These are phyloP conservation scores for Cremastinae sp. DNA, from an alignment of 2,888 invertebrate species.

Conservation along the genomic window DNA sequence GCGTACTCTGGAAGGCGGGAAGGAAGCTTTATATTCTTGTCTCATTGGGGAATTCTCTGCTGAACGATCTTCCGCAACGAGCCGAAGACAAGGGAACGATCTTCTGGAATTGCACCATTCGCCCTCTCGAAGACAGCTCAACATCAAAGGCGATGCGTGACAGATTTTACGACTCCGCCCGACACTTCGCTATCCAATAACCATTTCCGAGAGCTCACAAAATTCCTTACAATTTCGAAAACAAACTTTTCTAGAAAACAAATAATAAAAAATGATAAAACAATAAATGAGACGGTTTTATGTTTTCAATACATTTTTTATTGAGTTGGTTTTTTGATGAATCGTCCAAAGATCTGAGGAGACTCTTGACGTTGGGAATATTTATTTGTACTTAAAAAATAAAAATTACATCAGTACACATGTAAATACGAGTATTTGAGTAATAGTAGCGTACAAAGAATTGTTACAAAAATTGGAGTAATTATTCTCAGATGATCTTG, in stretches of 20 bases:
- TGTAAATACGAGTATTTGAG: not conserved
- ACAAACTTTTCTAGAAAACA: not conserved
- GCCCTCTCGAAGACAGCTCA: not conserved
- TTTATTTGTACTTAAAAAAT: constrained; percentile 5
- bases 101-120: not conserved
- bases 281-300: not conserved
- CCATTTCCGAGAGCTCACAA: not conserved
- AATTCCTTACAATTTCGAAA: not conserved
- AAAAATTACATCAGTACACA: constrained; percentile 1
- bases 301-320: too few relatives aligned
- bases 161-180: too few relatives aligned
- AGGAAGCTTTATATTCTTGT: constrained; percentile 57
- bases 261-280: not conserved
- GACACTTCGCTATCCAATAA: too few relatives aligned
- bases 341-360: too few relatives aligned
- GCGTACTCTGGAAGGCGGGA: constrained; percentile 76
- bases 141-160: not conserved
- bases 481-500: not conserved
- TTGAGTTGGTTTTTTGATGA: too few relatives aligned
- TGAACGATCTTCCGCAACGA: constrained; percentile 5
- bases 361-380: not conserved
- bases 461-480: constrained; percentile 8
- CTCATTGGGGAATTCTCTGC: constrained; percentile 19
- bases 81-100: not conserved
- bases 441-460: not conserved